Evolutionary conservation across 2,888 invertebrate species (phyloP), one percentile per base, ranked within the genome.

Genomic region (Mesopsocus fuscifrons): DNA sequence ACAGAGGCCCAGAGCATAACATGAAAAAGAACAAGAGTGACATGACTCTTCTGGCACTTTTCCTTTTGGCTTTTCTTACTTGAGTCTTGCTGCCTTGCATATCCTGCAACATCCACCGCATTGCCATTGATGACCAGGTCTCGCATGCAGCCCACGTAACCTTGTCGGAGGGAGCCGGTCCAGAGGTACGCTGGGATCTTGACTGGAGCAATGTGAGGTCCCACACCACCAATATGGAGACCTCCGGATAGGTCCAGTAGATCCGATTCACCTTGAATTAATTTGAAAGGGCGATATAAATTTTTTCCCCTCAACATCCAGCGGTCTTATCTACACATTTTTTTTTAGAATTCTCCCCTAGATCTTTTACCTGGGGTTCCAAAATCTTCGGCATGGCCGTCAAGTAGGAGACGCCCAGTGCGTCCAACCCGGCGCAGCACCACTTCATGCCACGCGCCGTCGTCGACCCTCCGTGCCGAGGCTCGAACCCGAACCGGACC

Each of bases 391-490:
- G 79, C 78, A 41, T 78, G 76, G 1, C 82, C 81, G 57, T 89
- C 89, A 1, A 94, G 85, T n/a, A 80, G 81, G 41, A 92, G 80
- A 51, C 82, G 72, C 3, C 89, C 88, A 45, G 82, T 82, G 50
- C 82, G 71, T 2, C 83, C 87, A 47, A 77, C 79, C 42, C 89
- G 71, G 44, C 84, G 70, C 48, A 97, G 64, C 9, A 80, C 72
- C 31, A 95, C 77, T 55, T 87, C 84, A 58, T 97, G 97, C 85
- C 92, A 91, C 40, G 77, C 72, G 1, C 89, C 85, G 55, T 95
- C 94, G 55, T 91, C 88, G 3, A 95, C 80, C 22, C 82, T 69
- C 41, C 77, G 65, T 38, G 81, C 66, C 0, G 87, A 85, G 0
- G 84, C 84, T 52, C 87, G 72, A 42, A 89, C 78, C 55, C 87